phyloP scores from a whole-genome alignment of 1,140 invertebrate species.

The Sinonovacula constricta region DNA sequence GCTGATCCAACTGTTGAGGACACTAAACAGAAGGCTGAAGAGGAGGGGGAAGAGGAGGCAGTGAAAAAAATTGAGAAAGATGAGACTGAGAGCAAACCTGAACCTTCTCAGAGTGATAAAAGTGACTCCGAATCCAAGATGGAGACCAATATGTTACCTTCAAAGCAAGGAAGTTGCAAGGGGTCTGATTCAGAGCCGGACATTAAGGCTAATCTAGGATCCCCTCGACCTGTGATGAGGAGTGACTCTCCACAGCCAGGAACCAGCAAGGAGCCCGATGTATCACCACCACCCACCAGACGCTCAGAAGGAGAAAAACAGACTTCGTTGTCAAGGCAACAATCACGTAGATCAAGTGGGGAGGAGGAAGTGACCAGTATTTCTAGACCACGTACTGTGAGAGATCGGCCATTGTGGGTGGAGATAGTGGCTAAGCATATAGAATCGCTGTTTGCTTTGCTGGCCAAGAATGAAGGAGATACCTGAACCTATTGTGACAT shows the following conservation, averaged over 20 bases:
- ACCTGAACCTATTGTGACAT: too few species aligned
- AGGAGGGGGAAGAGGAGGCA: constrained; percentile 35
- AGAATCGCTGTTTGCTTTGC: constrained; percentile 65
- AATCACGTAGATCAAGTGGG: constrained; percentile 2
- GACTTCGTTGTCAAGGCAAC: background rate
- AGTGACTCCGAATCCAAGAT: constrained; percentile 17
- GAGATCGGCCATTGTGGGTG: constrained; percentile 62
- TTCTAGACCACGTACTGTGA: constrained; percentile 1
- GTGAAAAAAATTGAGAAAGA: constrained; percentile 19
- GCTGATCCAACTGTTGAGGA: too few species aligned
- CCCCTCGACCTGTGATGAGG: constrained; percentile 37
- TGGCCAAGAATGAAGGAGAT: constrained; percentile 58
- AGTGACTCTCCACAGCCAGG: constrained; percentile 46
- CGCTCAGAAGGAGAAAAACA: background rate
- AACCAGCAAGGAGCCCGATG: constrained; percentile 5
- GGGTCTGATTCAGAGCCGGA: constrained; percentile 32
- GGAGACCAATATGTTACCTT: constrained; percentile 7
- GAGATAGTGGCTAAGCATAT: constrained; percentile 70
- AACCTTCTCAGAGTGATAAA: constrained; percentile 15
- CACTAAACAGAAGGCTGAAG: constrained; percentile 47
- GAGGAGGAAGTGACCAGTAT: constrained; percentile 26
- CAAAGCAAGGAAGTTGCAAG: constrained; percentile 5
- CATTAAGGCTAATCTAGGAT: constrained; percentile 41
- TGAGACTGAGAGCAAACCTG: constrained; percentile 30
- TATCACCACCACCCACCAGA: background rate